Evolutionary conservation across 1,140 invertebrate species (phyloP).

Genomic region (Leucophenga varia): DNA sequence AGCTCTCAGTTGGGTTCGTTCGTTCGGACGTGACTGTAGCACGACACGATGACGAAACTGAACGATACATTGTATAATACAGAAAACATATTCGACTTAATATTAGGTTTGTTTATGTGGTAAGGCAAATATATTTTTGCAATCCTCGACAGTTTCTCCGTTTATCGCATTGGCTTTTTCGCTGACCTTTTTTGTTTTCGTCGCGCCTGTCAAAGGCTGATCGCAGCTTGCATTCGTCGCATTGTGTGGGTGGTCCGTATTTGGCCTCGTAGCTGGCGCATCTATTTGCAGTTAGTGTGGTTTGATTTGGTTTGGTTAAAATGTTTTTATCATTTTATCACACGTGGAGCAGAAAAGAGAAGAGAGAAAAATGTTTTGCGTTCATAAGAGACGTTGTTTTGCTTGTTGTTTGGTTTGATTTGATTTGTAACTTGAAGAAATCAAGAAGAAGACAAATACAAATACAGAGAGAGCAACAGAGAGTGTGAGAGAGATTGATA

Average conservation of each 20-base stretch:
- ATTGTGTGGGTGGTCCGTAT: constrained; percentile 90
- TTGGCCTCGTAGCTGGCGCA: constrained; percentile 94
- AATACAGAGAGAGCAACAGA: too few relatives aligned
- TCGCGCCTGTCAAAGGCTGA: constrained; percentile 95
- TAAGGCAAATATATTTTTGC: too few relatives aligned
- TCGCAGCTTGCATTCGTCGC: constrained; percentile 96
- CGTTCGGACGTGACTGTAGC: too few relatives aligned
- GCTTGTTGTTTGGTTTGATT: constrained; percentile 18
- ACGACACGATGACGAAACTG: too few relatives aligned
- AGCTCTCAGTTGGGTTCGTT: too few relatives aligned
- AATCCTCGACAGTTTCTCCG: too few relatives aligned
- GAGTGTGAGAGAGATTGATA: too few relatives aligned
- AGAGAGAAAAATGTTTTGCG: constrained; percentile 56
- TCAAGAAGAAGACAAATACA: constrained; percentile 15
- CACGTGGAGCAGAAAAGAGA: constrained; percentile 42
- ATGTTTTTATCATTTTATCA: constrained; percentile 21
- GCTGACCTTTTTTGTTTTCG: constrained; percentile 85
- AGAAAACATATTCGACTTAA: too few relatives aligned
- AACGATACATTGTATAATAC: too few relatives aligned
- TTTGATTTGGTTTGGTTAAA: too few relatives aligned
- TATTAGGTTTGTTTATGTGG: too few relatives aligned
- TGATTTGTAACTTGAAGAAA: constrained; percentile 12
- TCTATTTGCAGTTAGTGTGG: constrained; percentile 53
- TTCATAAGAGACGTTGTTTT: constrained; percentile 53
- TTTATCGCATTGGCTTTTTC: constrained; percentile 14